Percentiles rank a stretch among this genome's conserved stretches.
phyloP scores from a whole-genome alignment of 2,888 invertebrate species.

The Nowickia ferox region DNA sequence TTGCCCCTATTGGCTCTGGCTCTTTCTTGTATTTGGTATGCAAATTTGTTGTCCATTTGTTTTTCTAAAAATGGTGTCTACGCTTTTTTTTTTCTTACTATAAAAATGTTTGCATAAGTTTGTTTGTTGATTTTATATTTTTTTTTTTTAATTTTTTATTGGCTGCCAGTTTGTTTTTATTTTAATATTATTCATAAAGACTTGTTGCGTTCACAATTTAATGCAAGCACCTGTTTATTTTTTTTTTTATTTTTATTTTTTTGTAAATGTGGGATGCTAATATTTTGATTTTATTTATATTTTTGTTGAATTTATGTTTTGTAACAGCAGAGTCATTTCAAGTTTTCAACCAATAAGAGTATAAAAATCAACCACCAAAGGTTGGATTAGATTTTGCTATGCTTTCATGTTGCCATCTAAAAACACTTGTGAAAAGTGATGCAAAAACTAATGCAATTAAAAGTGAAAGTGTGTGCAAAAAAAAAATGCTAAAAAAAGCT shows the following conservation, averaged over 20 bases:
- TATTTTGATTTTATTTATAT: conserved; percentile 14
- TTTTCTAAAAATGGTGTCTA: conserved; percentile 52
- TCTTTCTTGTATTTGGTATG: conserved; percentile 1
- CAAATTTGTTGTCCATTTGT: conserved; percentile 27
- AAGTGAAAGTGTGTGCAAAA: conserved; percentile 54
- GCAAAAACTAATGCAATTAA: not conserved
- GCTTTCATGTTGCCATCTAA: not conserved
- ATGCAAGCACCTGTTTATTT: conserved; percentile 51
- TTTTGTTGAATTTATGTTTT: conserved; percentile 6
- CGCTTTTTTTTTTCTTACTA: not conserved
- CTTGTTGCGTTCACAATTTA: conserved; percentile 46
- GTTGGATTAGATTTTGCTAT: conserved; percentile 28
- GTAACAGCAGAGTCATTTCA: conserved; percentile 45
- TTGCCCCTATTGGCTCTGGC: not conserved
- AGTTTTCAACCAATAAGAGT: conserved; percentile 59
- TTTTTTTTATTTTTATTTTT: not conserved
- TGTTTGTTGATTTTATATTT: not conserved
- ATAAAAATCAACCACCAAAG: not conserved
- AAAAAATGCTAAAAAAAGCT: too few relatives aligned
- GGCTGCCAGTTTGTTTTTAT: conserved; percentile 43
- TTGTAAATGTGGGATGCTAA: conserved; percentile 55
- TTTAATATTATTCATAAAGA: conserved; percentile 38
- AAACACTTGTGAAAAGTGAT: conserved; percentile 13
- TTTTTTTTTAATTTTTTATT: conserved; percentile 24
- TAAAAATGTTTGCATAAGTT: conserved; percentile 6